phyloP scores from a whole-genome alignment of 1,140 invertebrate genomes.

The Bombyx mori region ASM3026992v2 NC_085115.1:11779501-11780000 shows the following conservation, averaged over 20 bases:
- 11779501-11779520: not conserved
- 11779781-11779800: slow-evolving; percentile 16
- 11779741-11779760: slow-evolving; percentile 40
- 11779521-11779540: slow-evolving; percentile 7
- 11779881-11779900: slow-evolving; percentile 52
- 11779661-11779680: slow-evolving; percentile 51
- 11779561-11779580: slow-evolving; percentile 11
- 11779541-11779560: slow-evolving; percentile 11
- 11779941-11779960: slow-evolving; percentile 68
- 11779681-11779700: slow-evolving; percentile 43
- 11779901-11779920: slow-evolving; percentile 51
- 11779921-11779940: slow-evolving; percentile 66
- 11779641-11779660: slow-evolving; percentile 56
- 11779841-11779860: slow-evolving; percentile 39
- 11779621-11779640: slow-evolving; percentile 51
- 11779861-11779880: slow-evolving; percentile 41
- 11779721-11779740: slow-evolving; percentile 49
- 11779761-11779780: slow-evolving; percentile 55
- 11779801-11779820: slow-evolving; percentile 41
- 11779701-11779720: slow-evolving; percentile 58
- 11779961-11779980: slow-evolving; percentile 58
- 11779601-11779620: slow-evolving; percentile 30
- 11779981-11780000: slow-evolving; percentile 60
- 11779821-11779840: slow-evolving; percentile 46
- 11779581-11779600: slow-evolving; percentile 13